These are phyloP conservation scores for Venusia cambrica DNA, from an alignment of 2,888 invertebrate species.

Conservation along the genomic window DNA sequence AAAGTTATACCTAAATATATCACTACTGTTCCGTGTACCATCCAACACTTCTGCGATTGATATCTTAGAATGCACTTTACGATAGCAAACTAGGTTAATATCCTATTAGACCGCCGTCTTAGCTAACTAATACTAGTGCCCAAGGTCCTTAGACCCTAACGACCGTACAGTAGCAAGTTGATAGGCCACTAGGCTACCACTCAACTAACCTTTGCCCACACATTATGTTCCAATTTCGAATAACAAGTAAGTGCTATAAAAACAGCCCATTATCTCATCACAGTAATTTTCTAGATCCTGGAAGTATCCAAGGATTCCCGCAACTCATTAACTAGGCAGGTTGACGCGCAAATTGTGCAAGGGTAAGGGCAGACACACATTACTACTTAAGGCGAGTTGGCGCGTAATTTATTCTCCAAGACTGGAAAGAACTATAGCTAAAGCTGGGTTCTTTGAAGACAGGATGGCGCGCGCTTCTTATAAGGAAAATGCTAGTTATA, in stretches of 20 bases:
- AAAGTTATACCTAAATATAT: too few species aligned
- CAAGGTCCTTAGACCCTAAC: conserved; percentile 18
- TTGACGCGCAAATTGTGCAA: conserved; percentile 40
- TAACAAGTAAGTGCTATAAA: conserved; percentile 4
- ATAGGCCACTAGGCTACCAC: conserved; percentile 6
- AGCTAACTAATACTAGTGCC: conserved; percentile 8
- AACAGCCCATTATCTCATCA: conserved; percentile 21
- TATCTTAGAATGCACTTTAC: conserved; percentile 8
- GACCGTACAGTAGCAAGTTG: conserved; percentile 2
- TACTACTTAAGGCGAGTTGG: too few species aligned
- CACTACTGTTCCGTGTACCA: not conserved
- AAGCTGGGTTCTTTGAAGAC: too few species aligned
- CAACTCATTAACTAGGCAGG: conserved; percentile 25
- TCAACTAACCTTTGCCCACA: conserved; percentile 13
- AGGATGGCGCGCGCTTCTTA: too few species aligned
- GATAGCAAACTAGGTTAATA: conserved; percentile 12
- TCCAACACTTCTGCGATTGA: too few species aligned
- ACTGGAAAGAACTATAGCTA: too few species aligned
- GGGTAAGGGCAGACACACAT: too few species aligned
- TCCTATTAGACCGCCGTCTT: conserved; percentile 14
- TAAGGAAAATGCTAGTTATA: too few species aligned
- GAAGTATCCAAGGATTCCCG: conserved; percentile 31
- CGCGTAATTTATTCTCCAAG: too few species aligned
- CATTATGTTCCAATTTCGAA: conserved; percentile 1
- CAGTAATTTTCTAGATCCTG: conserved; percentile 24